These are phyloP conservation scores for Leptatherina wallacei DNA, from an alignment of 2,797 vertebrate species.

Conservation along the genomic window DNA sequence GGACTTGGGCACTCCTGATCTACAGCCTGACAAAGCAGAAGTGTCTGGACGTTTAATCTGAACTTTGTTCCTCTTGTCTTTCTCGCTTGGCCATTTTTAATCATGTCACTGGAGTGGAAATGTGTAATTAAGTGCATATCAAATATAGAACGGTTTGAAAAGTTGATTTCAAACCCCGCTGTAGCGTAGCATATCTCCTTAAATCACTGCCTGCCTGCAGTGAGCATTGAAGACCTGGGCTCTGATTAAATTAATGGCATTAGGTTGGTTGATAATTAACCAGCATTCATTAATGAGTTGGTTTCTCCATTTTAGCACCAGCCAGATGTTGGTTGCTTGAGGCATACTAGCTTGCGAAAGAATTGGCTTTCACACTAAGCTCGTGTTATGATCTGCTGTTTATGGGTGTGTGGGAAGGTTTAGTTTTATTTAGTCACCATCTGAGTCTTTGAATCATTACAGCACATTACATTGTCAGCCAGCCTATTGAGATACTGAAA, in stretches of 20 bases:
- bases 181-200: slow-evolving; percentile 21
- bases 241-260: slow-evolving; percentile 35
- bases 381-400: slow-evolving; percentile 9
- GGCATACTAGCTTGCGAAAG: slow-evolving; percentile 25
- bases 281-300: slow-evolving; percentile 50
- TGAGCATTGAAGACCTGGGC: slow-evolving; percentile 23
- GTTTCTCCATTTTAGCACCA: slow-evolving; percentile 50
- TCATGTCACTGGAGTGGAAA: not conserved
- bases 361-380: slow-evolving; percentile 14
- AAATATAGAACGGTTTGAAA: slow-evolving; percentile 35
- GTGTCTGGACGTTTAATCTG: slow-evolving; percentile 20
- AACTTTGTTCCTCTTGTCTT: not conserved
- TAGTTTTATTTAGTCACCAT: slow-evolving; percentile 19
- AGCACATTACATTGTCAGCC: not conserved
- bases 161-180: slow-evolving; percentile 45
- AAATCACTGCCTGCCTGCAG: slow-evolving; percentile 37
- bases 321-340: slow-evolving; percentile 66
- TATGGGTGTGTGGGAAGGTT: slow-evolving; percentile 4
- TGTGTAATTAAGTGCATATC: slow-evolving; percentile 25
- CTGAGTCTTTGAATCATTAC: slow-evolving; percentile 5
- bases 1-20: not conserved
- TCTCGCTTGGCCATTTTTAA: slow-evolving; percentile 7
- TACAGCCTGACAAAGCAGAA: not conserved
- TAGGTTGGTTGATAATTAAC: slow-evolving; percentile 63
- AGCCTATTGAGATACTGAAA: not conserved